Evolutionary conservation across 1,140 invertebrate genomes (phyloP).

Genomic region (Magallana gigas): DNA sequence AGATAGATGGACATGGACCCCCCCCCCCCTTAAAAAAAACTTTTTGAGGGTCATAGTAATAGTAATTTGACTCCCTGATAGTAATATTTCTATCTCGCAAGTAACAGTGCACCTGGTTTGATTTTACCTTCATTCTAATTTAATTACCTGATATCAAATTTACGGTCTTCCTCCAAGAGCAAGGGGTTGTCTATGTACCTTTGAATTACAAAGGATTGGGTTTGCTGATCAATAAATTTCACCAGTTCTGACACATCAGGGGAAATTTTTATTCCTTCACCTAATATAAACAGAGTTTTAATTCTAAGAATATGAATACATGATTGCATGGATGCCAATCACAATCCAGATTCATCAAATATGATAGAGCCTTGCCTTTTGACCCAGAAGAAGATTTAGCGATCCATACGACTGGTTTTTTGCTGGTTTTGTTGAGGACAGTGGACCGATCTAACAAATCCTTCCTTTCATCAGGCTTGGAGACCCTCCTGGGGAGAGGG

Average conservation of each 20-base stretch:
- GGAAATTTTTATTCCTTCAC: constrained; percentile 71
- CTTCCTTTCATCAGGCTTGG: constrained; percentile 65
- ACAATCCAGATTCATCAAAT: not conserved
- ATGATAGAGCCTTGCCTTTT: constrained; percentile 58
- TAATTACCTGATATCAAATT: constrained; percentile 72
- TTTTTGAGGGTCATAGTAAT: no score
- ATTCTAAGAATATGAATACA: not conserved
- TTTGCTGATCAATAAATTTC: constrained; percentile 62
- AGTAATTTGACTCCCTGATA: no score
- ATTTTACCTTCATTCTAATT: no score
- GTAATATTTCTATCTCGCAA: no score
- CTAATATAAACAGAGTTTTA: constrained; percentile 53
- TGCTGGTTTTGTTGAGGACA: constrained; percentile 43
- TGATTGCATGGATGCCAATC: not conserved
- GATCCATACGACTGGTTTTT: constrained; percentile 64
- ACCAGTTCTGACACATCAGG: constrained; percentile 61
- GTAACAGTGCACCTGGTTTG: no score
- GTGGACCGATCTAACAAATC: constrained; percentile 57
- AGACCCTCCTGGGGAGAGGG: constrained; percentile 39
- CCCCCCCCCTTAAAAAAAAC: no score
- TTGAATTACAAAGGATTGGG: constrained; percentile 68
- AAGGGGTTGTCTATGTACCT: constrained; percentile 67
- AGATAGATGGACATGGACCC: no score
- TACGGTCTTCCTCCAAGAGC: constrained; percentile 63
- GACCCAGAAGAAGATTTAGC: constrained; percentile 67